A percentile compares a stretch with the other conserved stretches of the same genome.
phyloP scores from a whole-genome alignment of 2,797 vertebrate genomes.

The Coracias cyanogaster region DNA sequence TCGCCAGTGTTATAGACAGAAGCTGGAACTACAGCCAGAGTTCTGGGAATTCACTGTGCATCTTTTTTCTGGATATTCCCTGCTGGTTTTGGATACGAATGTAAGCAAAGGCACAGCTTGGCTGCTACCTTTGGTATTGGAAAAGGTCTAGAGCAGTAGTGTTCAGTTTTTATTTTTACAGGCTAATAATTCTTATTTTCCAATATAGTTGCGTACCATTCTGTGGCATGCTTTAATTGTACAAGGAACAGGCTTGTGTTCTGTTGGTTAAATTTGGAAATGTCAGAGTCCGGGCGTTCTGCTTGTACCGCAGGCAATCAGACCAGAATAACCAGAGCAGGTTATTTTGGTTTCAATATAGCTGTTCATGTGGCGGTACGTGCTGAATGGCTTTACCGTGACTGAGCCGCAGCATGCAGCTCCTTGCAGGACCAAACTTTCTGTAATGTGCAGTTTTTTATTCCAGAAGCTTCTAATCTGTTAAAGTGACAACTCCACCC shows the following conservation, averaged over 20 bases:
- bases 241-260: not conserved
- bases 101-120: not conserved
- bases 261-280: not conserved
- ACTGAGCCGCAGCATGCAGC: not conserved
- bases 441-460: not conserved
- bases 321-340: not conserved
- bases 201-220: not conserved
- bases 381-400: not conserved
- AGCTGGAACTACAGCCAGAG: not conserved
- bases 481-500: not conserved
- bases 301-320: not conserved
- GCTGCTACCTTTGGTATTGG: not conserved
- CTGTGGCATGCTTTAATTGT: not conserved
- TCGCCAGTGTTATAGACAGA: not conserved
- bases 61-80: not conserved
- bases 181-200: not conserved
- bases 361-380: not conserved
- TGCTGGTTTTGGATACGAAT: not conserved
- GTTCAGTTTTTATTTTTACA: not conserved
- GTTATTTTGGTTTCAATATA: accelerated
- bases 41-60: not conserved
- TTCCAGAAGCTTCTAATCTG: not conserved
- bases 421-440: not conserved
- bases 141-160: not conserved
- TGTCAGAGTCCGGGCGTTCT: not conserved